Evolutionary conservation across 2,113 vertebrate species (phyloP), one percentile per base, ranked within the genome.

Genomic region (Hemicordylus capensis): DNA sequence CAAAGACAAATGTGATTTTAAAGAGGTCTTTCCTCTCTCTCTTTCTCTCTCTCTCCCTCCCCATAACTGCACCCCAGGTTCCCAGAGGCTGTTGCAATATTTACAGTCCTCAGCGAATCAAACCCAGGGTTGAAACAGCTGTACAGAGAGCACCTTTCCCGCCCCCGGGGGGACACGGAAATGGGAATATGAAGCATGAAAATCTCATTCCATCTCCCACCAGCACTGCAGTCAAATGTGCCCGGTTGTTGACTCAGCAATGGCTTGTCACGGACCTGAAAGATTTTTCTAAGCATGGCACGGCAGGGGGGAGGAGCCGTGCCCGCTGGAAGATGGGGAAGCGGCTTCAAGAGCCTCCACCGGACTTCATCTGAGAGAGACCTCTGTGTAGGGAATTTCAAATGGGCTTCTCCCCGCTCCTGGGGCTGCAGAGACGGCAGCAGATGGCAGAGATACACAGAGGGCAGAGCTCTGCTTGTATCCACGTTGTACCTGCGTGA

Each of bases 1-100:
- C 1, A 86, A 72, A 89, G 88, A 92, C 75, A 88, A 94, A 89
- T 61, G 85, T 70, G 83, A 72, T 88, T 73, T 90, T 88, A 85
- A 91, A 91, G 81, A 88, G 58, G 54, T 22, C 12, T 92, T 93
- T 90, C 2, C 51, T 54, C 7, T 5, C 34, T 69, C 7, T 69
- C 34, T 69, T 54, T 54, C 51, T 2, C 51, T 54, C 51, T 54
- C 51, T 54, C 17, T 54, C 48, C 48, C 12, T 51, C 17, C 10
- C 10, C 51, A 61, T 28, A 34, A 70, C 26, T 28, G 15, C 48
- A 70, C 91, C 83, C 87, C 88, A 87, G 26, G 74, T 90, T 81
- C 24, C 87, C 79, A 2, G 81, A n/a, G 90, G 91, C 89, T 91
- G 85, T 46, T 20, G 8, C 86, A 91, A 89, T 87, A 89, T 87